Base-by-base conservation (phyloP, 2,888 invertebrate species). In the Melinopterus prodromus region DNA sequence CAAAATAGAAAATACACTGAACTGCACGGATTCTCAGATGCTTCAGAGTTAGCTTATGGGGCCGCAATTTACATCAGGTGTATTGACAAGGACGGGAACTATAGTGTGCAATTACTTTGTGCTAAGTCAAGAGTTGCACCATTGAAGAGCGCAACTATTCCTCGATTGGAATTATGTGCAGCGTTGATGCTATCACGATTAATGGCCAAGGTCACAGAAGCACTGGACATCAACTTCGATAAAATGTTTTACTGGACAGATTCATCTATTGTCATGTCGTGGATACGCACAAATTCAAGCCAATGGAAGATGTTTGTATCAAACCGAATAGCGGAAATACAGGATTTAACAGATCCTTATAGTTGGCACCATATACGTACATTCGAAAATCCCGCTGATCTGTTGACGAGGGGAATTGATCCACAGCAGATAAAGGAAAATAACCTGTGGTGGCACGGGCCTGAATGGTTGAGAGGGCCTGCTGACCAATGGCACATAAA, bases 141-240 rank as follows among this genome's bases (percentile, higher is more conserved):
- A 14, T 16, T 81, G 16, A 82, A 82, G 76, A 71, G 35, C 38
- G 74, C 84, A 0, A 82, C 85, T 0, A 70, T 86, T 35, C 86
- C 86, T 16, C 35, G 84, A 15, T 76, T 87, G 16, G 86, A 86
- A 80, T 79, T 86, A 0, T 84, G 84, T 37, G 85, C 81, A 15
- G 86, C 86, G 6, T 75, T 85, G 1, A 71, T 86, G 37, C 71
- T 86, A 15, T 16, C 53, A 71, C 26, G 75, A 35, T 71, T 71
- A 71, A 71, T 26, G 26, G 4, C 9, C 71, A 71, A 71, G 26
- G 26, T 71, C 16, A 26, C 26, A 16, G 71, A 71, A 71, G 26
- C 26, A 16, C 71, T 71, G 26, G 26, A 71, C 71, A 16, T 71
- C 16, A 71, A 26, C 26, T 71, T 71, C 16, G 26, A 71, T 71